These are phyloP conservation scores for Chalcosyrphus nemorum DNA, from an alignment of 2,888 invertebrate genomes.

Conservation along the genomic window DNA sequence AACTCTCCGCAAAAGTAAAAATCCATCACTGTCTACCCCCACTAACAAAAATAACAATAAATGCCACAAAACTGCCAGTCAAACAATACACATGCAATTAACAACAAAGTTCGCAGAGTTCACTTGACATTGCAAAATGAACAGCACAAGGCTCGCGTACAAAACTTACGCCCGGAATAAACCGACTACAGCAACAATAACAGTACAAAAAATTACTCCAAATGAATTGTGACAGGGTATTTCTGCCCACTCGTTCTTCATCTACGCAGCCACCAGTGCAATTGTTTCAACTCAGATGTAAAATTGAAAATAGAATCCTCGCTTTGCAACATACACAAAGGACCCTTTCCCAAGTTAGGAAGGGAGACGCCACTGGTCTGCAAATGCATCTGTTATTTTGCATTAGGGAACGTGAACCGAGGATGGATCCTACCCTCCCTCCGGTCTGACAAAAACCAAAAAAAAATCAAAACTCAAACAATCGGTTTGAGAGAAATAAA, in stretches of 20 bases:
- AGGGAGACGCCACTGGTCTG: constrained; percentile 21
- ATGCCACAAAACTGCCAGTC: constrained; percentile 43
- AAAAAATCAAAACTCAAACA: neutral
- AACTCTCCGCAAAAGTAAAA: neutral
- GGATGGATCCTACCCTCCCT: constrained; percentile 6
- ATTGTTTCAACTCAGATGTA: constrained; percentile 26
- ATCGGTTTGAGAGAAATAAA: constrained; percentile 20
- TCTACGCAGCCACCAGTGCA: neutral
- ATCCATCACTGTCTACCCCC: neutral
- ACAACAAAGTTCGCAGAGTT: constrained; percentile 43
- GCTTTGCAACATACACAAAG: constrained; percentile 1
- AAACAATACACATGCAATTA: constrained; percentile 53
- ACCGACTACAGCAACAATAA: too few species aligned
- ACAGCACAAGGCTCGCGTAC: neutral
- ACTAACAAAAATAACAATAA: constrained; percentile 15
- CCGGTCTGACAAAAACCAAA: neutral
- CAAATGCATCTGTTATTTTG: constrained; percentile 52
- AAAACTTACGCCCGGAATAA: neutral
- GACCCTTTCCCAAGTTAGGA: neutral
- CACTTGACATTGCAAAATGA: constrained; percentile 39
- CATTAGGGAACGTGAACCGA: constrained; percentile 34
- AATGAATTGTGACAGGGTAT: constrained; percentile 32
- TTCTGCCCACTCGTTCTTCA: constrained; percentile 9
- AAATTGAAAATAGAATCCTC: constrained; percentile 15
- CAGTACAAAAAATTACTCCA: constrained; percentile 16